phyloP scores from a whole-genome alignment of 1,140 invertebrate species.

The Hydropsyche tenuis region DNA sequence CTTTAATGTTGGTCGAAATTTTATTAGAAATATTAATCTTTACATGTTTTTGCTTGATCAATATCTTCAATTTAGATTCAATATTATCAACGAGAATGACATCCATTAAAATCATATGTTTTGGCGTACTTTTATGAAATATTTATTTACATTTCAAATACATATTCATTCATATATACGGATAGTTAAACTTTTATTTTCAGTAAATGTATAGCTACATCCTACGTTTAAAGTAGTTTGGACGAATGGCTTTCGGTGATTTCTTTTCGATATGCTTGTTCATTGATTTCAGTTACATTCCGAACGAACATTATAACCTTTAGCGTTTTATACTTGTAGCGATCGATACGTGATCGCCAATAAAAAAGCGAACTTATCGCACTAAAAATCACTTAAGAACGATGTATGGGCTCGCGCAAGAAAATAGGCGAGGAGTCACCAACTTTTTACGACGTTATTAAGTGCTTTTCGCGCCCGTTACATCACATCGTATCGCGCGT shows the following conservation, averaged over 20 bases:
- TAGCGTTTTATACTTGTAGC: neutral
- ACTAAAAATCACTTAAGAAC: slow-evolving; percentile 26
- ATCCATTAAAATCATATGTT: too few relatives aligned
- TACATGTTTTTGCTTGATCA: too few relatives aligned
- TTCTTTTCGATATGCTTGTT: neutral
- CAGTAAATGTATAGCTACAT: neutral
- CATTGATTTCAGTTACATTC: neutral
- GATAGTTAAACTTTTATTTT: neutral
- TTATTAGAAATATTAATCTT: too few relatives aligned
- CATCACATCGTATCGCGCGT: neutral
- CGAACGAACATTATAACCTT: neutral
- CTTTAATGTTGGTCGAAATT: too few relatives aligned
- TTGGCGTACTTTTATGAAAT: too few relatives aligned
- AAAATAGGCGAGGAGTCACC: slow-evolving; percentile 40
- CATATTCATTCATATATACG: neutral
- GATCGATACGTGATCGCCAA: slow-evolving; percentile 26
- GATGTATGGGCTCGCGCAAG: neutral
- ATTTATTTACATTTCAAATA: too few relatives aligned
- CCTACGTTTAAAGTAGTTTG: too few relatives aligned
- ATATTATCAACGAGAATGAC: too few relatives aligned
- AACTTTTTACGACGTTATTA: slow-evolving; percentile 42
- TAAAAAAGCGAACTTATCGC: slow-evolving; percentile 7
- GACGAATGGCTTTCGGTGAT: neutral
- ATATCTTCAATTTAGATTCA: too few relatives aligned
- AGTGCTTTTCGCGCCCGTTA: slow-evolving; percentile 33